Evolutionary conservation across 2,888 invertebrate genomes (phyloP).

Genomic region (Neoitamus cyanurus): DNA sequence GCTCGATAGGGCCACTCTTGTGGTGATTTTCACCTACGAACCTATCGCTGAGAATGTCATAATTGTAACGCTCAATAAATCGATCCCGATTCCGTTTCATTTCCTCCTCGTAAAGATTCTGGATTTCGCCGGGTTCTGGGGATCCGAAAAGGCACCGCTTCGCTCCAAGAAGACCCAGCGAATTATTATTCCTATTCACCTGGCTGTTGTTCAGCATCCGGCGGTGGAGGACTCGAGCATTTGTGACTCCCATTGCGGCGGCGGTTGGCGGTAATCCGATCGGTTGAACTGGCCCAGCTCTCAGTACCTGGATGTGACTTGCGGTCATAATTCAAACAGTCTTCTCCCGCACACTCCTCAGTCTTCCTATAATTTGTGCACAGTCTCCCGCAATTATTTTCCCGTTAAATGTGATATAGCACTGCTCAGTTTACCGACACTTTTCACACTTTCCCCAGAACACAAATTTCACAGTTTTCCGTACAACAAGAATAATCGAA

Average conservation of each 20-base stretch:
- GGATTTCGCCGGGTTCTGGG: constrained; percentile 44
- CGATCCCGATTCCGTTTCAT: constrained; percentile 7
- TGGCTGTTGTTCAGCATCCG: constrained; percentile 20
- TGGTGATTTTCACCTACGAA: neutral
- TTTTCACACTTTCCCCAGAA: neutral
- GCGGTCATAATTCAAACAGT: constrained; percentile 47
- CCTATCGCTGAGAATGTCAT: constrained; percentile 29
- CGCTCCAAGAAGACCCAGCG: constrained; percentile 27
- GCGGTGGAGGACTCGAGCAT: constrained; percentile 36
- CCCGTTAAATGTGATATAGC: neutral
- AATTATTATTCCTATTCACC: constrained; percentile 2
- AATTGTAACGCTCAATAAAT: constrained; percentile 34
- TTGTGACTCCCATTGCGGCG: constrained; percentile 42
- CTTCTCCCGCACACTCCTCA: neutral
- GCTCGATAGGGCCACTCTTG: neutral
- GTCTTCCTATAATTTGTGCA: neutral
- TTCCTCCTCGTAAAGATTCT: constrained; percentile 44
- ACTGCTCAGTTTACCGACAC: neutral
- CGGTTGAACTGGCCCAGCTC: constrained; percentile 41
- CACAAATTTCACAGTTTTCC: too few species aligned
- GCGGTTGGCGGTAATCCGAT: constrained; percentile 40
- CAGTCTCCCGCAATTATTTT: neutral
- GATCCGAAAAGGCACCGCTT: constrained; percentile 49
- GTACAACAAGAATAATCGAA: too few species aligned
- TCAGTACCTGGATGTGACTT: constrained; percentile 46